Conservation (phyloP, 1,140 invertebrate species). For the Tetranychus urticae region DNA sequence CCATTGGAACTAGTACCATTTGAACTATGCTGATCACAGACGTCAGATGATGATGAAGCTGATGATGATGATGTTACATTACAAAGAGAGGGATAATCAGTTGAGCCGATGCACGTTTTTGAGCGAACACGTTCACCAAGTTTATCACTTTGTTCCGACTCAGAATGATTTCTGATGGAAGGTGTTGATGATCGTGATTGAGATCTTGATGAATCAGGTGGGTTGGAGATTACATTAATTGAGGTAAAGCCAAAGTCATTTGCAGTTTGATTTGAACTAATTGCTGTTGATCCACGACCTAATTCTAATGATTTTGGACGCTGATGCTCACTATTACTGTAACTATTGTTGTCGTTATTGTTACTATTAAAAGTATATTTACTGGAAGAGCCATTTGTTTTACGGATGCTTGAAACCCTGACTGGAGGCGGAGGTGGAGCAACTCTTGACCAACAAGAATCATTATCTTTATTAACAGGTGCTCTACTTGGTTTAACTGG, state of each 20-base stretch:
- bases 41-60: not conserved
- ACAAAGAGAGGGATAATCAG: slow-evolving; percentile 71
- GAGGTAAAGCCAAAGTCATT: no score
- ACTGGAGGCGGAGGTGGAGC: no score
- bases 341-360: no score
- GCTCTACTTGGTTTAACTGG: no score
- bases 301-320: no score
- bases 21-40: not conserved
- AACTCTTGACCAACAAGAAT: not conserved
- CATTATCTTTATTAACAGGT: not conserved
- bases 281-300: no score
- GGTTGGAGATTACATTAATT: slow-evolving; percentile 9
- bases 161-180: slow-evolving; percentile 1
- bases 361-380: no score
- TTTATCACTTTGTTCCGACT: slow-evolving; percentile 23
- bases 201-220: not conserved
- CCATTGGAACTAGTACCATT: not conserved
- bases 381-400: no score
- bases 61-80: slow-evolving; percentile 43
- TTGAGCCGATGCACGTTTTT: slow-evolving; percentile 62
- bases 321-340: slow-evolving; percentile 2
- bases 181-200: slow-evolving; percentile 5
- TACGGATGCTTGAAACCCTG: no score
- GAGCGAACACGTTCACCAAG: slow-evolving; percentile 31
- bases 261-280: no score